phyloP scores from a whole-genome alignment of 2,888 invertebrate genomes.

The Hemicrepidius hirtus region DNA sequence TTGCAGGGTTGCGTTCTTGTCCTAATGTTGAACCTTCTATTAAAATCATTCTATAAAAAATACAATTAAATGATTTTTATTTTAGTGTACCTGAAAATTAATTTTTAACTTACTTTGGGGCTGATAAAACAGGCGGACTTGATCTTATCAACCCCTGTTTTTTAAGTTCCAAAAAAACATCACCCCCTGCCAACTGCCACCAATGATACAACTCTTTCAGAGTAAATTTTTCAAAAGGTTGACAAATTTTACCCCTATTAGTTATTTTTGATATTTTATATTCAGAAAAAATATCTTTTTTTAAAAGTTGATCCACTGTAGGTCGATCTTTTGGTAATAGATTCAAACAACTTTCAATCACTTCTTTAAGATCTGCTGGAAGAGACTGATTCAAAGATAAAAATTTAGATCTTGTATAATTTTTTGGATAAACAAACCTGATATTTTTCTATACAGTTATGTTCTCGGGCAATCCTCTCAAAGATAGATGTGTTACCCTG shows the following conservation, averaged over 20 bases:
- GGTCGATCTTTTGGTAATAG: slow-evolving; percentile 79
- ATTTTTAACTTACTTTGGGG: slow-evolving; percentile 82
- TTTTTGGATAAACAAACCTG: slow-evolving; percentile 73
- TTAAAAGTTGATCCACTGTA: slow-evolving; percentile 77
- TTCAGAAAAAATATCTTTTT: slow-evolving; percentile 74
- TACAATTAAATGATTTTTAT: background rate
- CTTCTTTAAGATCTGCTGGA: slow-evolving; percentile 75
- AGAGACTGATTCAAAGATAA: slow-evolving; percentile 72
- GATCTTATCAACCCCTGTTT: slow-evolving; percentile 93
- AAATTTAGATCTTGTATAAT: background rate
- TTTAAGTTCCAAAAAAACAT: slow-evolving; percentile 91
- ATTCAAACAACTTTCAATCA: slow-evolving; percentile 84
- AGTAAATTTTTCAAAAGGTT: slow-evolving; percentile 70
- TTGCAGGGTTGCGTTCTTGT: slow-evolving; percentile 83
- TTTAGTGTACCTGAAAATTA: too few species aligned
- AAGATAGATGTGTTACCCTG: slow-evolving; percentile 77
- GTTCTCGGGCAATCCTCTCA: slow-evolving; percentile 86
- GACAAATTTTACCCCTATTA: slow-evolving; percentile 65
- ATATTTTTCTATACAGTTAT: slow-evolving; percentile 80
- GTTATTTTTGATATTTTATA: slow-evolving; percentile 61
- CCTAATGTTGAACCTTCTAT: slow-evolving; percentile 90
- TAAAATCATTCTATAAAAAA: slow-evolving; percentile 39
- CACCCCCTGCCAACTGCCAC: slow-evolving; percentile 97
- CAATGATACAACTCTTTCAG: slow-evolving; percentile 92
- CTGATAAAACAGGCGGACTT: slow-evolving; percentile 86